A percentile compares a stretch with the other conserved stretches of the same genome.
Evolutionary conservation across 2,797 vertebrate genomes (phyloP).

Genomic region (Euthynnus affinis): DNA sequence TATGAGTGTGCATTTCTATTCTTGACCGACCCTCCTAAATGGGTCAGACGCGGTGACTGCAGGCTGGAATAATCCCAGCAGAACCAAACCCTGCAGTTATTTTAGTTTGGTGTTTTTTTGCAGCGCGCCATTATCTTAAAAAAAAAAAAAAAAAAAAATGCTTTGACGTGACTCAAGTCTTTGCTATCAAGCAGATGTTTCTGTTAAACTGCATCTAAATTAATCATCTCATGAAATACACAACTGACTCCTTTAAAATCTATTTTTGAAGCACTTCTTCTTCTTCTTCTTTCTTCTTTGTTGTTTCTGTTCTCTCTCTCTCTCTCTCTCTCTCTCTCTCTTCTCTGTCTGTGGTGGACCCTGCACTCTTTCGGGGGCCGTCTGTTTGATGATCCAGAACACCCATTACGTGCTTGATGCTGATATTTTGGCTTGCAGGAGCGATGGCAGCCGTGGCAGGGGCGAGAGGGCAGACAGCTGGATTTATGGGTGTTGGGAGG

Average conservation of each 20-base stretch:
- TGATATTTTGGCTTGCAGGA: slow-evolving; percentile 58
- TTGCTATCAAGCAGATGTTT: slow-evolving; percentile 3
- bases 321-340: no score
- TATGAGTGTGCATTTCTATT: slow-evolving; percentile 40
- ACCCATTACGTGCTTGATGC: slow-evolving; percentile 48
- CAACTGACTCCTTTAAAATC: neutral
- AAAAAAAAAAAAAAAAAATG: neutral
- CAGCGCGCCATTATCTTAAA: neutral
- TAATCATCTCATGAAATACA: slow-evolving; percentile 8
- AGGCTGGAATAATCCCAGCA: slow-evolving; percentile 27
- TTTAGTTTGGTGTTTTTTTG: slow-evolving; percentile 10
- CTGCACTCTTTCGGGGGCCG: slow-evolving; percentile 30
- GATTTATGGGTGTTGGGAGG: slow-evolving; percentile 65
- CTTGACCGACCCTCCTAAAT: slow-evolving; percentile 53
- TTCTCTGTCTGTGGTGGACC: slow-evolving; percentile 26
- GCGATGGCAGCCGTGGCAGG: slow-evolving; percentile 27
- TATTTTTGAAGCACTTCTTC: slow-evolving; percentile 3
- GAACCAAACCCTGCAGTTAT: neutral
- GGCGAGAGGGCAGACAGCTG: slow-evolving; percentile 50
- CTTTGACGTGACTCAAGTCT: neutral
- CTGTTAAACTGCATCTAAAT: slow-evolving; percentile 6
- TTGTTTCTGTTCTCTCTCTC: no score
- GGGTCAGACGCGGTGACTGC: slow-evolving; percentile 34
- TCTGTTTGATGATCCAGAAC: slow-evolving; percentile 62
- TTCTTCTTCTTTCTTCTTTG: no score